Base-by-base conservation (phyloP, 30 jellyfish, hydroid and myxozoan species). In the Cassiopea andromeda region DNA sequence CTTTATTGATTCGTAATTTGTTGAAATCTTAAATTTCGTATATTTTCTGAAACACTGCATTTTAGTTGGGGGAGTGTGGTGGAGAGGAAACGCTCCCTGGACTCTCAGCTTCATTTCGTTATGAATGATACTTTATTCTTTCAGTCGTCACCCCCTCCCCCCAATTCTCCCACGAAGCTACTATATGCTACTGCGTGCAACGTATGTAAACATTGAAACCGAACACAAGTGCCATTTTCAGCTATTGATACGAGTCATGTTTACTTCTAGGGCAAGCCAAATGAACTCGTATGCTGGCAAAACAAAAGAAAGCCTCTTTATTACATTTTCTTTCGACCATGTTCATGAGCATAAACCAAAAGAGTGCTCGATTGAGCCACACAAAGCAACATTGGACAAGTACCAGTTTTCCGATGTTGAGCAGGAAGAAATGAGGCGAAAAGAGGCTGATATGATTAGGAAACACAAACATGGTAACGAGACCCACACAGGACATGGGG, bases 281-380 rank as follows among this genome's bases (percentile, higher is more conserved):
- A 83, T 88, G 75, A 88, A 88, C 82, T 75, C 90, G 7, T 85
- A 38, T 64, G 91, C 69, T 46, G 90, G 91, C 7, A 78, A 38
- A 48, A 67, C 88, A 2, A 69, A 10, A 46, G 90, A 88, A 54
- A 75, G 83, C 71, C 54, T 88, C 14, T 67, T 70, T 54, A 68
- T 88, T 57, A 88, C 88, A 3, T 71, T 70, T 50, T 88, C 90
- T 7, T 88, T 88, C 86, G 46, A 69, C 78, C 91, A 88, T 44
- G 46, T 72, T 45, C 95, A 79, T 43, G 91, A 88, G 49, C 95
- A 88, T 58, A 67, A 47, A 14, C 95, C 95, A 1, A 87, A 87
- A 48, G 69, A 77, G 4, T 87, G 94, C 61, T 54, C 80, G 2
- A 46, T 87, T 17, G 85, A 44, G 1, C 94, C 94, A 18, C 47